Conservation (phyloP, 2,888 invertebrate species). For the Andrena hattorfiana region DNA sequence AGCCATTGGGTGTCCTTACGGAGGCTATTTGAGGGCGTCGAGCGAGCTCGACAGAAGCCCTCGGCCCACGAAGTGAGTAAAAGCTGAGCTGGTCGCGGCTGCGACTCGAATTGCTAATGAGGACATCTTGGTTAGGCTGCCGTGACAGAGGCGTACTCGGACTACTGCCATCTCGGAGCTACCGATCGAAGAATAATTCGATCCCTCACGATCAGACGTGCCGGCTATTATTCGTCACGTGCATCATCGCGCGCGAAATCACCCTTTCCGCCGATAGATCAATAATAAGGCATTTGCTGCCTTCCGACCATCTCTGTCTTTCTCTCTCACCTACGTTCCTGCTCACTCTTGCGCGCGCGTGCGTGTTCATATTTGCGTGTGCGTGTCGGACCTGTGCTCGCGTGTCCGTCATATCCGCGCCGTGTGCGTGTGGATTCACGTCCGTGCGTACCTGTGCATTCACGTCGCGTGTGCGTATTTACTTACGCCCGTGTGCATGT, state of each 20-base stretch:
- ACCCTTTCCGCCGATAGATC: constrained; percentile 82
- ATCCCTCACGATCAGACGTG: constrained; percentile 49
- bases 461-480: constrained; percentile 52
- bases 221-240: constrained; percentile 73
- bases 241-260: constrained; percentile 79
- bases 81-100: constrained; percentile 74
- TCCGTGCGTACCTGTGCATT: constrained; percentile 41
- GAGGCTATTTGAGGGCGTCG: constrained; percentile 71
- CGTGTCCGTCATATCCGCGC: constrained; percentile 50
- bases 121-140: constrained; percentile 86
- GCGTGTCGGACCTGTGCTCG: constrained; percentile 61
- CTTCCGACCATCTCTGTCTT: constrained; percentile 56
- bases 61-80: constrained; percentile 79
- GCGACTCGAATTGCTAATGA: constrained; percentile 85
- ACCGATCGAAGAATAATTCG: constrained; percentile 62
- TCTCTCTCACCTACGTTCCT: constrained; percentile 50
- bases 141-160: constrained; percentile 72
- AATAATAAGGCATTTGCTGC: constrained; percentile 84
- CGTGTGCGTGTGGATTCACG: constrained; percentile 55
- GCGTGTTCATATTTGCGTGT: constrained; percentile 59
- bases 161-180: constrained; percentile 60
- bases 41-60: constrained; percentile 64
- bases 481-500: constrained; percentile 52
- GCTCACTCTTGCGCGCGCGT: constrained; percentile 55
- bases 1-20: constrained; percentile 66